Evolutionary conservation across 2,113 vertebrate genomes (phyloP).

Genomic region (Microtus montanus): DNA sequence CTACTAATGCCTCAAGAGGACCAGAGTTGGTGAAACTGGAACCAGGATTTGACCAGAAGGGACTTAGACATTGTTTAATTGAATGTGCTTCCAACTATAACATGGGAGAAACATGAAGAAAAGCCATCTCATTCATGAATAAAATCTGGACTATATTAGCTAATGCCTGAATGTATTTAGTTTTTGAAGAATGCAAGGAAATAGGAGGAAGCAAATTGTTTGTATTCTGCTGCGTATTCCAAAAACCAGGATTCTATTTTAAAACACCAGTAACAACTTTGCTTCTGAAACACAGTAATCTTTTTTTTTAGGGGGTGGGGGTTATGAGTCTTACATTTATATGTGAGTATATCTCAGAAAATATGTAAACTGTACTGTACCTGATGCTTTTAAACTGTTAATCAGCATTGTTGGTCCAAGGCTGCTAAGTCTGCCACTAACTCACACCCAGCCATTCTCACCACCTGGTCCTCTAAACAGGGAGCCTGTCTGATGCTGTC

Average conservation of each 20-base stretch:
- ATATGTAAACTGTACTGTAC: neutral
- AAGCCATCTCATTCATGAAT: neutral
- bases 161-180: slow-evolving; percentile 40
- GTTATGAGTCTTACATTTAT: slow-evolving; percentile 57
- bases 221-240: slow-evolving; percentile 53
- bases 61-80: neutral
- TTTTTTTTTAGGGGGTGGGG: neutral
- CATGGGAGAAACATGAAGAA: neutral
- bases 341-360: neutral
- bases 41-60: neutral
- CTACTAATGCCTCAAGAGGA: neutral
- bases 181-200: slow-evolving; percentile 52
- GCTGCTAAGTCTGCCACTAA: neutral
- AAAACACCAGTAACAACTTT: slow-evolving; percentile 60
- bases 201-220: slow-evolving; percentile 57
- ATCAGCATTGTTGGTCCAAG: neutral
- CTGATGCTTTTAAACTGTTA: slow-evolving; percentile 40
- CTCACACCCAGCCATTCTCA: neutral
- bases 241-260: slow-evolving; percentile 66
- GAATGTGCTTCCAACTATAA: neutral
- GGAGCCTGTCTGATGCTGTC: neutral
- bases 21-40: neutral
- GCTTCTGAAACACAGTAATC: slow-evolving; percentile 47
- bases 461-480: neutral
- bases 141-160: neutral